These are phyloP conservation scores for Orchestia grillus DNA, from an alignment of 1,140 invertebrate genomes.

Conservation along the genomic window DNA sequence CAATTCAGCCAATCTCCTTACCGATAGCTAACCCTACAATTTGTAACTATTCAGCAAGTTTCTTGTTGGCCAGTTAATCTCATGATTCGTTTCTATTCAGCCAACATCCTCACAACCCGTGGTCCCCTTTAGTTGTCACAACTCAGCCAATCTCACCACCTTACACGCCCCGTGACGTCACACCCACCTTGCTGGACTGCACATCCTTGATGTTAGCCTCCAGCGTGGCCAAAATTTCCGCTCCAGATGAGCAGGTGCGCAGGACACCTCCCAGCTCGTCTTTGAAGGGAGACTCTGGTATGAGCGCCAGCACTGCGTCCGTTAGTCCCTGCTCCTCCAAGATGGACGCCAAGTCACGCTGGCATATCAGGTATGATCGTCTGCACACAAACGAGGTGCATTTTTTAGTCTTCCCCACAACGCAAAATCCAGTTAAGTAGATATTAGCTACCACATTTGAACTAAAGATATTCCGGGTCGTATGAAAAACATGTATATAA, in stretches of 20 bases:
- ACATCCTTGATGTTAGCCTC: conserved; percentile 13
- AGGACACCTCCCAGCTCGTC: not conserved
- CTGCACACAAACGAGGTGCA: not conserved
- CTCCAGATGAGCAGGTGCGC: not conserved
- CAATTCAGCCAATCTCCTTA: no score
- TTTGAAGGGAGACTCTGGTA: not conserved
- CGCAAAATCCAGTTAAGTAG: not conserved
- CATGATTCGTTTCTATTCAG: no score
- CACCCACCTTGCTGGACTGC: not conserved
- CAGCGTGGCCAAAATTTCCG: not conserved
- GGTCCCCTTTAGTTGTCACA: no score
- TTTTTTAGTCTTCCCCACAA: no score
- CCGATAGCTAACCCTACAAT: no score
- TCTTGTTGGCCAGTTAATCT: no score
- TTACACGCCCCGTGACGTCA: not conserved
- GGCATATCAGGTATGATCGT: not conserved
- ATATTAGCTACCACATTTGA: not conserved
- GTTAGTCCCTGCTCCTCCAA: conserved; percentile 30
- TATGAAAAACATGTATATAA: not conserved
- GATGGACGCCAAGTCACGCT: conserved; percentile 34
- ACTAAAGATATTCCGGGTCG: not conserved
- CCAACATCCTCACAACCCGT: no score
- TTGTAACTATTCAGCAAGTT: no score
- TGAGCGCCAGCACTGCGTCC: not conserved
- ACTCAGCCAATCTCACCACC: not conserved